Evolutionary conservation across 2,113 vertebrate species (phyloP).

Genomic region (Numida meleagris): DNA sequence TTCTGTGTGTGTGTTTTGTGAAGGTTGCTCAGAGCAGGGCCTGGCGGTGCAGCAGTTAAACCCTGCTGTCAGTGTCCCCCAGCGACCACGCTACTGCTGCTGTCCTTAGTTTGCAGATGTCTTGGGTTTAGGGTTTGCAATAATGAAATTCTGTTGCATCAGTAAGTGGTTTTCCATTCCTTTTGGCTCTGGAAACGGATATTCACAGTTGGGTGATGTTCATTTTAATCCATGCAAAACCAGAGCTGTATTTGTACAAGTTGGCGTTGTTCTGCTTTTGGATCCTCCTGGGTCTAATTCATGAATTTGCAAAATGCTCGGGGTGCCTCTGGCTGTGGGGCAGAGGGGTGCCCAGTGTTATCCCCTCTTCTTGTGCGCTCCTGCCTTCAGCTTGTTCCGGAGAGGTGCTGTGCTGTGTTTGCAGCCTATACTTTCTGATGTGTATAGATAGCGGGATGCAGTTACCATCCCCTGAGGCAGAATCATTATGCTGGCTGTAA

Average conservation of each 20-base stretch:
- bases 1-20: not conserved
- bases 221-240: conserved; percentile 70
- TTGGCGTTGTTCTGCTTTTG: conserved; percentile 59
- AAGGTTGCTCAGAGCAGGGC: not conserved
- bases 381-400: not conserved
- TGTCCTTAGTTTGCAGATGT: conserved; percentile 29
- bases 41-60: conserved; percentile 30
- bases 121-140: not conserved
- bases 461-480: conserved; percentile 38
- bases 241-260: conserved; percentile 60
- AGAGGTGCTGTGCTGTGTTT: not conserved
- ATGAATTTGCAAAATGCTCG: accelerated
- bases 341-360: not conserved
- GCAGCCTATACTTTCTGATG: not conserved
- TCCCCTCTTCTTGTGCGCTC: not conserved
- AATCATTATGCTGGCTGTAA: conserved; percentile 26
- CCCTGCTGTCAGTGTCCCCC: not conserved
- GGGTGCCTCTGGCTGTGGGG: not conserved
- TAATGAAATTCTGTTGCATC: conserved; percentile 60
- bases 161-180: conserved; percentile 61
- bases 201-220: conserved; percentile 69
- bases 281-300: conserved; percentile 22
- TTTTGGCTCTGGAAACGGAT: conserved; percentile 56
- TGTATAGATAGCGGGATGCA: conserved; percentile 42
- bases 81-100: not conserved